Percentiles rank a stretch among this genome's conserved stretches.
Conservation (phyloP, 23 tunicate genomes). For the Styela plicata region DNA sequence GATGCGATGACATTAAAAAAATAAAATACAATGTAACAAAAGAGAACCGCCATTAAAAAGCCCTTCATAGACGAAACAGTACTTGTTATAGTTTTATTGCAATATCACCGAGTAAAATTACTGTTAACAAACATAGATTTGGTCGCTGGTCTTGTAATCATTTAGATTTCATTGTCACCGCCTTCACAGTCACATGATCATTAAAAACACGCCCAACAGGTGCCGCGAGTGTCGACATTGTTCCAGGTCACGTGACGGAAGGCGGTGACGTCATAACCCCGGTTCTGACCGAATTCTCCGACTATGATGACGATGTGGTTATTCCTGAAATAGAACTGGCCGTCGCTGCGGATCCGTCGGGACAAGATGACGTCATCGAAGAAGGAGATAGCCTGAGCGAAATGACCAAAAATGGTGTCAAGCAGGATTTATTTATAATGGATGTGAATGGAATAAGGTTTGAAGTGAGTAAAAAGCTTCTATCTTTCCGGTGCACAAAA, state of each 20-base stretch:
- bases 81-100: too few species aligned
- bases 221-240: neutral
- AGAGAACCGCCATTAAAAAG: too few species aligned
- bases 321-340: constrained; percentile 20
- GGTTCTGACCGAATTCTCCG: neutral
- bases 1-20: too few species aligned
- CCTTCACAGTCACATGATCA: constrained; percentile 3
- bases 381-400: constrained; percentile 4
- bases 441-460: constrained; percentile 26
- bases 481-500: neutral
- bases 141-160: neutral
- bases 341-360: neutral
- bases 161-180: neutral
- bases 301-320: constrained; percentile 13
- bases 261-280: constrained; percentile 19
- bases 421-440: constrained; percentile 23
- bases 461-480: constrained; percentile 13
- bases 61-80: too few species aligned
- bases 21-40: too few species aligned
- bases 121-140: neutral
- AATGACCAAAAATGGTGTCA: neutral
- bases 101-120: too few species aligned
- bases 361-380: constrained; percentile 10
- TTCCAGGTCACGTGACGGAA: constrained; percentile 27
- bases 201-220: neutral